Conservation (phyloP, 37 sponge, comb jelly and placozoan species). For the Haliclona indistincta region DNA sequence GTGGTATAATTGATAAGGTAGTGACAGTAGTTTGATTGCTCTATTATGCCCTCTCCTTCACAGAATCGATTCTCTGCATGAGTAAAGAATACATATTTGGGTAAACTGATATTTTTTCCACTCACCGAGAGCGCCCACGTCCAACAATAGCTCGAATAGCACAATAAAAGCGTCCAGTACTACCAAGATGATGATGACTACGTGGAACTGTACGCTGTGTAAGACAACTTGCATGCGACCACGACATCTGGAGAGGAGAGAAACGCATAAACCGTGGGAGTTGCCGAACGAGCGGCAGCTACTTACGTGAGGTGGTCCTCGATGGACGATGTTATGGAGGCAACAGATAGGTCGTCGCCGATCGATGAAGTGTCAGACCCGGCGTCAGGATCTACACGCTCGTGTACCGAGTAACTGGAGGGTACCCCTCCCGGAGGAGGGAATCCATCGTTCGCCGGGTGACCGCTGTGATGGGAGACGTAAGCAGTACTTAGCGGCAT, state of each 20-base stretch:
- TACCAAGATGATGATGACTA: slow-evolving; percentile 70
- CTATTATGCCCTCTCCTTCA: slow-evolving; percentile 6
- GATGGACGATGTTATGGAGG: slow-evolving; percentile 37
- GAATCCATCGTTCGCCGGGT: too few relatives aligned
- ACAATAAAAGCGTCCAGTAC: slow-evolving; percentile 83
- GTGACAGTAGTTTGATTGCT: slow-evolving; percentile 58
- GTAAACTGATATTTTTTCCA: too few relatives aligned
- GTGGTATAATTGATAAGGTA: background rate
- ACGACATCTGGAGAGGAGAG: slow-evolving; percentile 55
- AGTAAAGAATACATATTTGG: too few relatives aligned
- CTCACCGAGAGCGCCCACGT: slow-evolving; percentile 85
- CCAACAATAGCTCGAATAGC: slow-evolving; percentile 83
- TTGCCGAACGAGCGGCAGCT: background rate
- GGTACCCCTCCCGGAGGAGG: too few relatives aligned
- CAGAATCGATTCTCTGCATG: slow-evolving; percentile 48
- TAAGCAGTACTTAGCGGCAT: too few relatives aligned
- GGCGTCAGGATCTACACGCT: background rate
- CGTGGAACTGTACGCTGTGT: slow-evolving; percentile 68
- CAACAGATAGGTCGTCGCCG: slow-evolving; percentile 57
- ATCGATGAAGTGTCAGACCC: slow-evolving; percentile 30
- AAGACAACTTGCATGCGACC: slow-evolving; percentile 76
- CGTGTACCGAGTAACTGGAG: too few relatives aligned
- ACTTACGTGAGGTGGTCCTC: slow-evolving; percentile 67
- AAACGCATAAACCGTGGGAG: background rate
- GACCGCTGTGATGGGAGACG: too few relatives aligned